These are phyloP conservation scores for Fragum fragum DNA, from an alignment of 2,888 invertebrate genomes.

Conservation along the genomic window DNA sequence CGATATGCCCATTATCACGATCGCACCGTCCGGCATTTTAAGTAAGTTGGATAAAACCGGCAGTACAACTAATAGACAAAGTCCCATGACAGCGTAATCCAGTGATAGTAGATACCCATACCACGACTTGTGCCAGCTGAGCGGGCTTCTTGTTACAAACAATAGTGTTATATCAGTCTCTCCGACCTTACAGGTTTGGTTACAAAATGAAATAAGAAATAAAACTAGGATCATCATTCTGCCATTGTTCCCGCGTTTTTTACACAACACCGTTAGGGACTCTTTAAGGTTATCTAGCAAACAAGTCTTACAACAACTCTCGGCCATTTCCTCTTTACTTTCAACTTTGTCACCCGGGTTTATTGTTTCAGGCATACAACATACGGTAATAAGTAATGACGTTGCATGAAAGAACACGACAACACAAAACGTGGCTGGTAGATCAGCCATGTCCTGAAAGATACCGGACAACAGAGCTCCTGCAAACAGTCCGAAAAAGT, in stretches of 20 bases:
- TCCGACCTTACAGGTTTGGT: conserved; percentile 83
- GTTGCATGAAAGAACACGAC: conserved; percentile 80
- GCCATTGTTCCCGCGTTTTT: conserved; percentile 68
- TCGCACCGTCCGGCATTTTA: conserved; percentile 79
- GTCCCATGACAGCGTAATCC: conserved; percentile 85
- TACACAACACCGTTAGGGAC: conserved; percentile 75
- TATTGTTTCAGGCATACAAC: conserved; percentile 79
- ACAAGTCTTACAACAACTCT: conserved; percentile 53
- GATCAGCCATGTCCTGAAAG: conserved; percentile 73
- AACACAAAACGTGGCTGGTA: conserved; percentile 79
- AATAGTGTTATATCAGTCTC: conserved; percentile 84
- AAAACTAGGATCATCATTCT: conserved; percentile 77
- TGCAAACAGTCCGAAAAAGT: conserved; percentile 84
- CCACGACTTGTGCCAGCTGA: conserved; percentile 82
- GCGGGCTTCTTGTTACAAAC: conserved; percentile 80
- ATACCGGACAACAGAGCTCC: conserved; percentile 82
- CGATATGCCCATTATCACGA: conserved; percentile 81
- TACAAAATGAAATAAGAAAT: conserved; percentile 78
- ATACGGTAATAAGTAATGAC: conserved; percentile 77
- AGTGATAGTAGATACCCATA: conserved; percentile 85
- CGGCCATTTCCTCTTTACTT: conserved; percentile 22
- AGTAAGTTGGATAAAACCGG: conserved; percentile 81
- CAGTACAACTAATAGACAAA: conserved; percentile 82
- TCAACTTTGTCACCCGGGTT: conserved; percentile 49
- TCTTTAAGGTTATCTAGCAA: conserved; percentile 74